These are phyloP conservation scores for Protonemura montana DNA, from an alignment of 2,888 invertebrate species.

Conservation along the genomic window DNA sequence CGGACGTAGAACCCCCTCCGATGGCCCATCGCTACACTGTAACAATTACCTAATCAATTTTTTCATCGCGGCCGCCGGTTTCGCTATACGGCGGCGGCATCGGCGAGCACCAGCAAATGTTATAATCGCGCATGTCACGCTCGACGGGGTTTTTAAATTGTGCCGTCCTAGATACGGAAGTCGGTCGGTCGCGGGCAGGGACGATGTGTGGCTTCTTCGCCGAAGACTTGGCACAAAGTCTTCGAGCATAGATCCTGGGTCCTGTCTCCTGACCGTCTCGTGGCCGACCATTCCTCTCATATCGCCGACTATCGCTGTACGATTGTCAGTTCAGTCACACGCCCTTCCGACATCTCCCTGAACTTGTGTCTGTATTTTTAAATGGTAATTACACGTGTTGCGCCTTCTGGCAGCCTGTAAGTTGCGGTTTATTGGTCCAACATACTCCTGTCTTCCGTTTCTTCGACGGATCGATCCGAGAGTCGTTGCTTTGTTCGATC, in stretches of 20 bases:
- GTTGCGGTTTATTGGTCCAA: background rate
- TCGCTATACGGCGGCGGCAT: background rate
- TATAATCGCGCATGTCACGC: background rate
- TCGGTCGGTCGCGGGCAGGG: background rate
- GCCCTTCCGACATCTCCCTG: background rate
- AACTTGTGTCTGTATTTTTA: background rate
- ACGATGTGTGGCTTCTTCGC: background rate
- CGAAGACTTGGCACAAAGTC: background rate
- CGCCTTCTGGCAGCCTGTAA: background rate
- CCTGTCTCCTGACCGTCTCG: background rate
- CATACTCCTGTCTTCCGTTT: background rate
- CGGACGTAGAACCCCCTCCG: background rate
- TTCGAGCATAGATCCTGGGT: background rate
- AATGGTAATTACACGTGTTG: background rate
- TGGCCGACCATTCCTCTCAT: too few relatives aligned
- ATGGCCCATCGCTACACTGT: background rate
- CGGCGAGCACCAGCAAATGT: background rate
- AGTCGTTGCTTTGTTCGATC: background rate
- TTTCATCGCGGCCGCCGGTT: background rate
- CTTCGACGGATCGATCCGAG: background rate
- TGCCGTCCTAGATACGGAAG: background rate
- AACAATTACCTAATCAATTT: conserved; percentile 12
- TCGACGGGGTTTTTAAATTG: background rate
- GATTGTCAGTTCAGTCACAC: background rate
- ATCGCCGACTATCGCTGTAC: too few relatives aligned